Evolutionary conservation across 2,113 vertebrate species (phyloP).

Genomic region (Oostethus manadensis): DNA sequence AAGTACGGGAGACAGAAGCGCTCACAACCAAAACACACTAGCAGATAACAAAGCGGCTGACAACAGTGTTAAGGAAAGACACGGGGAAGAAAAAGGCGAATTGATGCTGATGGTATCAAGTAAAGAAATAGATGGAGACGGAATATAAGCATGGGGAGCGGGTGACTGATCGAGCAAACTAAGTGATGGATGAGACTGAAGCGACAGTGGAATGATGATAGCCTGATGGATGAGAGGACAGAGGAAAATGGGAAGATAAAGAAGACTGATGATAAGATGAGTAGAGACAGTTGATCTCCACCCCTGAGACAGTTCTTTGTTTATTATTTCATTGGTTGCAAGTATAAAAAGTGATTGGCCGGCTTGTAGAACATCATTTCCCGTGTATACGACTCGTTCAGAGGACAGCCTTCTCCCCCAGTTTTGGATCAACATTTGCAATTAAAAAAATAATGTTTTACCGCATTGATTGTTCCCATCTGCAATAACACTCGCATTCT

Average conservation of each 20-base stretch:
- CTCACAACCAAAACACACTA: conserved; percentile 17
- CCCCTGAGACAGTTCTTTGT: conserved; percentile 29
- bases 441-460: too few species aligned
- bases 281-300: conserved; percentile 39
- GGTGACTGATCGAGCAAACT: conserved; percentile 51
- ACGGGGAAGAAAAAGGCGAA: conserved; percentile 34
- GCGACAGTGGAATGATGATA: conserved; percentile 49
- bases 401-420: too few species aligned
- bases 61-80: conserved; percentile 34
- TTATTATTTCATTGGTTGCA: not conserved
- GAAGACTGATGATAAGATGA: conserved; percentile 53
- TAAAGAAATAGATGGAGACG: conserved; percentile 23
- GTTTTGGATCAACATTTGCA: too few species aligned
- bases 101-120: conserved; percentile 41
- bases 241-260: conserved; percentile 50
- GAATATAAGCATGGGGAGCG: conserved; percentile 28
- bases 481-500: too few species aligned
- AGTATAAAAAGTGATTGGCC: conserved; percentile 2
- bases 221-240: conserved; percentile 58
- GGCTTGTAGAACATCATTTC: too few species aligned
- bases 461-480: too few species aligned
- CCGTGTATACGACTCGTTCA: too few species aligned
- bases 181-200: conserved; percentile 61
- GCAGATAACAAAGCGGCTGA: conserved; percentile 33
- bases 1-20: conserved; percentile 20